Evolutionary conservation across 92 coral and sea anemone genomes (phyloP), one percentile per base, ranked within the genome.

Genomic region (Desmophyllum pertusum): DNA sequence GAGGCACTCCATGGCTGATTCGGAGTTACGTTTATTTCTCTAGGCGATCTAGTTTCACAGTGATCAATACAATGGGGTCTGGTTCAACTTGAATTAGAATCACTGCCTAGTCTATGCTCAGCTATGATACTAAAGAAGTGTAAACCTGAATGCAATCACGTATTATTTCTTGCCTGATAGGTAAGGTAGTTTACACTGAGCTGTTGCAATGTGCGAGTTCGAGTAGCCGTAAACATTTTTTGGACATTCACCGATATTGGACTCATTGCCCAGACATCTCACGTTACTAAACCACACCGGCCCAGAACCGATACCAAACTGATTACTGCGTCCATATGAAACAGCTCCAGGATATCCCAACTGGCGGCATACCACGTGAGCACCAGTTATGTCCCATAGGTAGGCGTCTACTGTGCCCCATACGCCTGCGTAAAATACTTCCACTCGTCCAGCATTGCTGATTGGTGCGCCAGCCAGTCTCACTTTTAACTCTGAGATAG

Each of bases 401-500:
- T 10, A 0, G 38, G 40, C 27, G 35, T 0, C 0, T 37, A 77
- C 52, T 62, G 70, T 59, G 18, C 71, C 72, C 81, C 81, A 77
- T 38, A 39, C 38, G 11, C 81, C 81, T 21, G 42, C 55, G 68
- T 77, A 77, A 29, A 61, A 77, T 10, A 59, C 71, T 35, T 77
- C 81, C 23, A 77, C 81, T 39, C 53, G 55, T 40, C 81, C 81
- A 40, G 72, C 81, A 62, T 77, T 77, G 18, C 70, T 27, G 71
- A 77, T 77, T n/a, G 81, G 71, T 59, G 81, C 69, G 10, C 81
- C 81, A 42, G 25, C 55, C 13, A 77, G 55, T 46, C 81, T 77
- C 11, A 77, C 57, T 3, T 42, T 59, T 23, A 59, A 61, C 21
- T 13, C 81, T 77, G 2, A 7, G 0, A 40, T 36, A 77, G 1